These are phyloP conservation scores for Idaea straminata DNA, from an alignment of 2,888 invertebrate species.

Conservation along the genomic window DNA sequence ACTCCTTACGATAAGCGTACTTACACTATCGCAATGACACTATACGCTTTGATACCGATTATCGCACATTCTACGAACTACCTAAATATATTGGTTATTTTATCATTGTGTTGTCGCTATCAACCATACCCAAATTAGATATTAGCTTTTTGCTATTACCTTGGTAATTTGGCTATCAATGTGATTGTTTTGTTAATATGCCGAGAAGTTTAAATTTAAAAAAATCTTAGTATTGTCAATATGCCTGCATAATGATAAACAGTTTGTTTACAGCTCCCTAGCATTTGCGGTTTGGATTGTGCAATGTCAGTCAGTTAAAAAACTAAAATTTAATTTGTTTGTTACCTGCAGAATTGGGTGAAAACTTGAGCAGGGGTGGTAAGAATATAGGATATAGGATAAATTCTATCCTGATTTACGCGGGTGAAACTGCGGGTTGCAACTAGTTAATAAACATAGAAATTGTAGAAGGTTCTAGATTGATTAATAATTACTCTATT, in stretches of 20 bases:
- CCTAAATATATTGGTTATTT: conserved; percentile 35
- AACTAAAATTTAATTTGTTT: too few relatives aligned
- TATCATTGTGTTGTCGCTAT: conserved; percentile 48
- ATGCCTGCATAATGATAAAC: neutral
- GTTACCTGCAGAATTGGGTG: too few relatives aligned
- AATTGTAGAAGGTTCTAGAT: conserved; percentile 1
- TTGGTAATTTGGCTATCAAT: neutral
- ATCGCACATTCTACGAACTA: conserved; percentile 56
- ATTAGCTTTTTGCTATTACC: neutral
- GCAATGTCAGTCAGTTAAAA: too few relatives aligned
- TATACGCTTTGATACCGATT: conserved; percentile 62
- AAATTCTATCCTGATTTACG: too few relatives aligned
- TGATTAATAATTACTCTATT: neutral
- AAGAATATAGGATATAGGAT: too few relatives aligned
- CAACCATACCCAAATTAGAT: neutral
- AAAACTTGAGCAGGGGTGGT: too few relatives aligned
- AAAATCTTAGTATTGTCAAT: too few relatives aligned
- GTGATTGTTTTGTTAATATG: neutral
- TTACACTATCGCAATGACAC: conserved; percentile 55
- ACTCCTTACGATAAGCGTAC: conserved; percentile 62
- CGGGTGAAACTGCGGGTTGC: too few relatives aligned
- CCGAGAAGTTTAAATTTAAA: neutral
- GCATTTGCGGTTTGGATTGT: neutral
- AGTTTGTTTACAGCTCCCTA: neutral
- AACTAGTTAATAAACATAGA: neutral